Evolutionary conservation across 1,140 invertebrate genomes (phyloP).

Genomic region (Galleria mellonella): DNA sequence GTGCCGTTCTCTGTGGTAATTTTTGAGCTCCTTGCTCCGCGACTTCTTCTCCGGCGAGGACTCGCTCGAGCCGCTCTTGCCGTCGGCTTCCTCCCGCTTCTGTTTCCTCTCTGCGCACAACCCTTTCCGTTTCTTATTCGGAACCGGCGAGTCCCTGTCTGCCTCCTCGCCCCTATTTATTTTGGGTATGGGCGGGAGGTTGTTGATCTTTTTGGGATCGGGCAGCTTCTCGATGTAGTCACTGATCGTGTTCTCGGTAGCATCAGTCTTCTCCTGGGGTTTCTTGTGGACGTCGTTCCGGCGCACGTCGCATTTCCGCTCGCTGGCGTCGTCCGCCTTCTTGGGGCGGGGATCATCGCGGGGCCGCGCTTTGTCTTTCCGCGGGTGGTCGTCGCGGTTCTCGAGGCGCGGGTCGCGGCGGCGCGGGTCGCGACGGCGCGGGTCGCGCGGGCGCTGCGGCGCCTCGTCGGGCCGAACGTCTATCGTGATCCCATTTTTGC

Average conservation of each 20-base stretch:
- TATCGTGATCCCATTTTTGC: slow-evolving; percentile 63
- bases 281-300: slow-evolving; percentile 6
- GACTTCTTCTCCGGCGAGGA: slow-evolving; percentile 39
- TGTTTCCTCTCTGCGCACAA: slow-evolving; percentile 28
- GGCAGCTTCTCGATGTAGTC: slow-evolving; percentile 33
- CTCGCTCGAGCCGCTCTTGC: slow-evolving; percentile 11
- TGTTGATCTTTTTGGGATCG: slow-evolving; percentile 45
- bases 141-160: slow-evolving; percentile 16
- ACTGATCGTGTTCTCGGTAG: slow-evolving; percentile 19
- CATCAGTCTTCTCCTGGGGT: slow-evolving; percentile 4
- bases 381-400: neutral
- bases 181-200: slow-evolving; percentile 66
- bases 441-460: slow-evolving; percentile 16
- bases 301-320: slow-evolving; percentile 15
- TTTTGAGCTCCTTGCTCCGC: slow-evolving; percentile 68
- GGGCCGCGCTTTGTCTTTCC: neutral
- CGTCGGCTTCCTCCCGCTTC: slow-evolving; percentile 20
- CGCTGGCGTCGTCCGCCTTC: slow-evolving; percentile 7
- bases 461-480: slow-evolving; percentile 34
- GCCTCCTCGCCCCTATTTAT: slow-evolving; percentile 29
- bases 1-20: slow-evolving; percentile 77
- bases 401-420: slow-evolving; percentile 27
- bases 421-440: slow-evolving; percentile 24
- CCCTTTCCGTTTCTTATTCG: slow-evolving; percentile 32
- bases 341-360: neutral